Evolutionary conservation across 2,888 invertebrate species (phyloP).

Genomic region (Amaurobius ferox): DNA sequence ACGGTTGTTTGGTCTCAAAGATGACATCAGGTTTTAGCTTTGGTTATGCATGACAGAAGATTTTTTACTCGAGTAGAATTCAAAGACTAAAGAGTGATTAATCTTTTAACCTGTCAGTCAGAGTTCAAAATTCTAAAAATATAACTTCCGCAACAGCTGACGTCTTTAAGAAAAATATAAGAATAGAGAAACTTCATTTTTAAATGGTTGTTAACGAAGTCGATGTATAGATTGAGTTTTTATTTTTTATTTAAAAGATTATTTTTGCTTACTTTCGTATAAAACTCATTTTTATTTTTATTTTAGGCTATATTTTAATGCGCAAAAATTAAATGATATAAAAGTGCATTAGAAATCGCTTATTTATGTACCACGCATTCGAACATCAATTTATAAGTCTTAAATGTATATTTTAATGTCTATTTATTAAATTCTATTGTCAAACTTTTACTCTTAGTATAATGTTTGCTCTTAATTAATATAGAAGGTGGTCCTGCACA

Average conservation of each 20-base stretch:
- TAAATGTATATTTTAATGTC: too few relatives aligned
- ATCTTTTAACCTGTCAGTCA: slow-evolving; percentile 35
- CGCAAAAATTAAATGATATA: too few relatives aligned
- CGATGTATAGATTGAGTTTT: not conserved
- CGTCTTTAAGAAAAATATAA: not conserved
- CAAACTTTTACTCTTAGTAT: too few relatives aligned
- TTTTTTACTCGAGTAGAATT: slow-evolving; percentile 13
- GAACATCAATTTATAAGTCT: too few relatives aligned
- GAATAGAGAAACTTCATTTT: not conserved
- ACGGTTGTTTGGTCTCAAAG: slow-evolving; percentile 22
- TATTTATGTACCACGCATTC: too few relatives aligned
- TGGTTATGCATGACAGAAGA: not conserved
- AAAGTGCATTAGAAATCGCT: too few relatives aligned
- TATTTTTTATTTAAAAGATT: not conserved
- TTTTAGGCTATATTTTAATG: too few relatives aligned
- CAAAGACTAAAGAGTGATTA: slow-evolving; percentile 39
- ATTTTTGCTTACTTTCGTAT: too few relatives aligned
- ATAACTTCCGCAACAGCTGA: slow-evolving; percentile 28
- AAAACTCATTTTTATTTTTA: too few relatives aligned
- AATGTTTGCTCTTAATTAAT: too few relatives aligned
- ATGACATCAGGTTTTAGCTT: slow-evolving; percentile 26
- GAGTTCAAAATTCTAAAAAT: slow-evolving; percentile 28
- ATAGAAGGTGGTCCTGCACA: too few relatives aligned
- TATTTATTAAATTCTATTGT: too few relatives aligned
- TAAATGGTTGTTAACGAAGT: not conserved